Evolutionary conservation across 1,140 invertebrate genomes (phyloP).

Genomic region (Calosoma granatense): DNA sequence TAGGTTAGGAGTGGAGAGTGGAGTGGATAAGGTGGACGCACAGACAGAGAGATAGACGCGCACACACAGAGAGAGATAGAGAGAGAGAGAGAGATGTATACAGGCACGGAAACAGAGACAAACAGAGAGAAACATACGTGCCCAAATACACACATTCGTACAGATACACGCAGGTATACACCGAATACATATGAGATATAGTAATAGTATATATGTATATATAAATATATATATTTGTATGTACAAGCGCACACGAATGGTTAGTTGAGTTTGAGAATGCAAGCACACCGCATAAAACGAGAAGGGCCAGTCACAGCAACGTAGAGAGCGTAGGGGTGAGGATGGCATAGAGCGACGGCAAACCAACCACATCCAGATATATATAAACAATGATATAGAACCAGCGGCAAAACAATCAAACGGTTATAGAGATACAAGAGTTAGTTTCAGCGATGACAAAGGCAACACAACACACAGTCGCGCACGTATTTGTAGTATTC

Average conservation of each 20-base stretch:
- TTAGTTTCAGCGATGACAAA: constrained; percentile 13
- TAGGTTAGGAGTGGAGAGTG: constrained; percentile 14
- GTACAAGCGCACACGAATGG: not conserved
- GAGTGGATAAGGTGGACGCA: constrained; percentile 18
- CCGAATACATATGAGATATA: not conserved
- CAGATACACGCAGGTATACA: not conserved
- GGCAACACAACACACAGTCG: constrained; percentile 21
- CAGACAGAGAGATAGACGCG: constrained; percentile 3
- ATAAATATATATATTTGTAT: too few relatives aligned
- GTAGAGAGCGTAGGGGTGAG: not conserved
- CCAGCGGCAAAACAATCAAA: not conserved
- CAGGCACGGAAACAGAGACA: constrained; percentile 10
- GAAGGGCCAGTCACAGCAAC: constrained; percentile 1
- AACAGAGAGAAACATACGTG: constrained; percentile 23
- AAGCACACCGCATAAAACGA: not conserved
- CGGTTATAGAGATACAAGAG: not conserved
- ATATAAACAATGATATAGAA: constrained; percentile 19
- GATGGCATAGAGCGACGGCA: not conserved
- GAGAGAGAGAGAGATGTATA: not conserved
- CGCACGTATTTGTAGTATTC: not conserved
- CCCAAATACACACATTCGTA: constrained; percentile 19
- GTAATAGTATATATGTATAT: not conserved
- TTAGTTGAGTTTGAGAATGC: not conserved
- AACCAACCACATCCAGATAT: constrained; percentile 13
- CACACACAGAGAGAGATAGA: too few relatives aligned